phyloP scores from a whole-genome alignment of 1,140 invertebrate genomes.

The Drosophila murphyi region DNA sequence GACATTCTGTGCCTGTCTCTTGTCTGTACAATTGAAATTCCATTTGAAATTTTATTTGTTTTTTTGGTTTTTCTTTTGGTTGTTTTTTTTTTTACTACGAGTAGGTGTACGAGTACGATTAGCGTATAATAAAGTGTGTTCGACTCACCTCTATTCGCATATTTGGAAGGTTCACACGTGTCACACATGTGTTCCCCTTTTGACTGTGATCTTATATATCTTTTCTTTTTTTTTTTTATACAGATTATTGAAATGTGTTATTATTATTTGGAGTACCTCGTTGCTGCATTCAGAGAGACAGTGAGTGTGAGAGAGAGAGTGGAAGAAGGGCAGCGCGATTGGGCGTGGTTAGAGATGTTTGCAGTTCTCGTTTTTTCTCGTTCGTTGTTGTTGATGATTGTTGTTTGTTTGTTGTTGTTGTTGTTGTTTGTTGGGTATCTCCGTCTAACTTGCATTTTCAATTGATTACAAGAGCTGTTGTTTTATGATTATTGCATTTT shows the following conservation, averaged over 20 bases:
- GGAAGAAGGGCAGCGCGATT: conserved; percentile 10
- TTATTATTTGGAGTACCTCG: conserved; percentile 72
- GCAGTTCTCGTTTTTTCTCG: neutral
- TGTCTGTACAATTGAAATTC: conserved; percentile 31
- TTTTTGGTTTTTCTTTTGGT: neutral
- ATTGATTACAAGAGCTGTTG: conserved; percentile 6
- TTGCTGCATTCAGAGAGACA: conserved; percentile 43
- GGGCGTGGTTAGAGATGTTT: conserved; percentile 25
- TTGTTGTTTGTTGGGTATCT: conserved; percentile 5
- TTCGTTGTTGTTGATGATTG: neutral
- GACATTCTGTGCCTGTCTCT: conserved; percentile 30
- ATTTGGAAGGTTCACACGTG: conserved; percentile 38
- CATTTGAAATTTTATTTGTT: conserved; percentile 5
- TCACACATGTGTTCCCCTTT: conserved; percentile 29
- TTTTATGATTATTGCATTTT: conserved; percentile 13
- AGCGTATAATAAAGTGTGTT: conserved; percentile 21
- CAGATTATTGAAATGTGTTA: conserved; percentile 73
- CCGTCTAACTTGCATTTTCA: conserved; percentile 11
- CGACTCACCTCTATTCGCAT: conserved; percentile 38
- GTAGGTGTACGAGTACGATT: conserved; percentile 20
- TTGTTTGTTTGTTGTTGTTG: conserved; percentile 15
- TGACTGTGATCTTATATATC: conserved; percentile 47
- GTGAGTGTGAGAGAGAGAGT: too few species aligned
- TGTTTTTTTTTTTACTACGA: conserved; percentile 18
- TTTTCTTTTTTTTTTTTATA: conserved; percentile 60